Evolutionary conservation across 2,888 invertebrate species (phyloP), one percentile per base, ranked within the genome.

Genomic region (Leucoptera coffeella): DNA sequence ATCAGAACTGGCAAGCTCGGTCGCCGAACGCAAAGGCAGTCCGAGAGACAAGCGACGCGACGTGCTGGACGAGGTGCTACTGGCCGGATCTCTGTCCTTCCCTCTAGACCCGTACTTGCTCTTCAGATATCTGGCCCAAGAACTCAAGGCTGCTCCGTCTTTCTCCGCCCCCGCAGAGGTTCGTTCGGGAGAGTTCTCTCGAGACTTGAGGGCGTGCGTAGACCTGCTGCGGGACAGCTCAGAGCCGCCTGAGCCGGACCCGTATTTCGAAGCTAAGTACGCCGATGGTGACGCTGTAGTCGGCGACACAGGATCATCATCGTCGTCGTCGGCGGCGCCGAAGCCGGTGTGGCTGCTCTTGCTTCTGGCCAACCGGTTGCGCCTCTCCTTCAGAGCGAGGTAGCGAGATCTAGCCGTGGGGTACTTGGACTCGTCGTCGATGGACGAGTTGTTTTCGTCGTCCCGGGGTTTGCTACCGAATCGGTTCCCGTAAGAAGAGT

Each of bases 61-160:
- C 43, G 80, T 76, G 42, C 74, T 78, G 50, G 73, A 73, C 39
- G 75, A 57, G 6, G 17, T 17, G 34, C 58, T 51, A 39, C 60
- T 52, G 34, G 62, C 51, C 71, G 45, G 50, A 29, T 76, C 77
- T 37, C 77, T 74, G 47, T 83, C 83, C 54, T 83, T 82, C 39
- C 80, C 75, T 38, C 89, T 79, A 51, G 85, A 87, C 33, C 92
- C 92, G 45, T 93, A 93, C 58, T 93, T 93, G 62, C 84, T 92
- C 64, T 93, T 92, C 45, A 93, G 74, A 61, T 93, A 93, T 41
- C 87, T 75, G 27, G 93, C 92, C 92, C 93, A 93, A n/a, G 91
- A 89, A 61, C 90, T 90, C 29, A 91, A 73, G 17, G 88, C 87
- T 31, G 89, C 88, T 29, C 89, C 89, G 48, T 90, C 89, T 54